Evolutionary conservation across 2,888 invertebrate species (phyloP).

Genomic region (Tuta absoluta): DNA sequence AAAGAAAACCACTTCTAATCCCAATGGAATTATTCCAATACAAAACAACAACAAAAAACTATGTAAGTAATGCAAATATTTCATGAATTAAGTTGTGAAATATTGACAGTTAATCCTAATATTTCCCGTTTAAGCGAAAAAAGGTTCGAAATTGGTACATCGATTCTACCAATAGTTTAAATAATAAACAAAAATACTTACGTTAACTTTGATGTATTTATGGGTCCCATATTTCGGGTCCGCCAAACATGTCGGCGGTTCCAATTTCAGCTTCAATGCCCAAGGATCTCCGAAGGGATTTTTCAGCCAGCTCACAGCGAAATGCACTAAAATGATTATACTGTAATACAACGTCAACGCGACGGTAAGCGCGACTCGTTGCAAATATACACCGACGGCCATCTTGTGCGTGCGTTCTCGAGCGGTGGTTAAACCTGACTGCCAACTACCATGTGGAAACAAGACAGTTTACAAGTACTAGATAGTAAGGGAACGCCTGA

Average conservation of each 20-base stretch:
- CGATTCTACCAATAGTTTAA: too few species aligned
- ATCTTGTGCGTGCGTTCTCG: conserved; percentile 38
- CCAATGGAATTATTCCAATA: too few species aligned
- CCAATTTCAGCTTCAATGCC: conserved; percentile 61
- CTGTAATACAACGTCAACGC: conserved; percentile 52
- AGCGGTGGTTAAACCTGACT: conserved; percentile 1
- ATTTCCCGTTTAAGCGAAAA: too few species aligned
- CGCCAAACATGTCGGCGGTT: conserved; percentile 70
- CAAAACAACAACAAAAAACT: too few species aligned
- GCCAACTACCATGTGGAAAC: neutral
- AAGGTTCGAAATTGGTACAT: too few species aligned
- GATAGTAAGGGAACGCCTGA: neutral
- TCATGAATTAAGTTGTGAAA: too few species aligned
- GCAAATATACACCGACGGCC: conserved; percentile 41
- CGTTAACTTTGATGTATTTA: conserved; percentile 78
- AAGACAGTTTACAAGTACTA: neutral
- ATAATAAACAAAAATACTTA: conserved; percentile 53
- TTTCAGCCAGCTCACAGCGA: conserved; percentile 55
- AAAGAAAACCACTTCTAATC: too few species aligned
- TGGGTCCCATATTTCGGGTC: conserved; percentile 79
- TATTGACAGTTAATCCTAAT: too few species aligned
- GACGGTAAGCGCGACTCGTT: conserved; percentile 51
- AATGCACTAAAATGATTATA: conserved; percentile 42
- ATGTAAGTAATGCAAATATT: too few species aligned
- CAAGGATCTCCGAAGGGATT: conserved; percentile 59